phyloP scores from a whole-genome alignment of 2,888 invertebrate genomes.

The Hypomecis atomaria region DNA sequence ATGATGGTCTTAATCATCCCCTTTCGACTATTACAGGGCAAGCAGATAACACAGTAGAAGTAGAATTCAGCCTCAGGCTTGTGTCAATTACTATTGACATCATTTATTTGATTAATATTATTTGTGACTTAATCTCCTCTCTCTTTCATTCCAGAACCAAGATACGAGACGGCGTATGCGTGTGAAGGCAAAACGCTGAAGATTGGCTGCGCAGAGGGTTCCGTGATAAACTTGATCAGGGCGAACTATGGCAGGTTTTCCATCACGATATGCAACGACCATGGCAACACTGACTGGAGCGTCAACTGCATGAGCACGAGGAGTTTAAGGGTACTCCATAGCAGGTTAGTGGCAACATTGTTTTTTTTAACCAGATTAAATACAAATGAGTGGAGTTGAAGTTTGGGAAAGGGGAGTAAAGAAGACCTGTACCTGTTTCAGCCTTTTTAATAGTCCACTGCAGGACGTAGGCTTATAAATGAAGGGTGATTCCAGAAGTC shows the following conservation, averaged over 20 bases:
- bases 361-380: neutral
- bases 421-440: no score
- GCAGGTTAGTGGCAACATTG: slow-evolving; percentile 86
- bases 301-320: slow-evolving; percentile 97
- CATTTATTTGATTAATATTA: no score
- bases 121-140: slow-evolving; percentile 1
- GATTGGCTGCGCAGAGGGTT: slow-evolving; percentile 95
- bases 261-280: slow-evolving; percentile 97
- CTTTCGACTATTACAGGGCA: no score
- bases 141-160: slow-evolving; percentile 84
- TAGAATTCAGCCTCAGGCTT: no score
- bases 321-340: slow-evolving; percentile 94
- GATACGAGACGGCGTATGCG: slow-evolving; percentile 96
- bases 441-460: no score
- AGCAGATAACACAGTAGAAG: no score
- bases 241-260: slow-evolving; percentile 98
- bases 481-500: no score
- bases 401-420: no score
- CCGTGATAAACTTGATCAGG: slow-evolving; percentile 94
- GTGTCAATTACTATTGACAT: no score
- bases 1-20: no score
- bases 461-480: no score
- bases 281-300: slow-evolving; percentile 98
- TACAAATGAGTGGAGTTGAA: no score
- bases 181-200: slow-evolving; percentile 96